Percentiles rank a stretch among this genome's conserved stretches.
Evolutionary conservation across 1,140 invertebrate species (phyloP).

Genomic region (Sitophilus oryzae): DNA sequence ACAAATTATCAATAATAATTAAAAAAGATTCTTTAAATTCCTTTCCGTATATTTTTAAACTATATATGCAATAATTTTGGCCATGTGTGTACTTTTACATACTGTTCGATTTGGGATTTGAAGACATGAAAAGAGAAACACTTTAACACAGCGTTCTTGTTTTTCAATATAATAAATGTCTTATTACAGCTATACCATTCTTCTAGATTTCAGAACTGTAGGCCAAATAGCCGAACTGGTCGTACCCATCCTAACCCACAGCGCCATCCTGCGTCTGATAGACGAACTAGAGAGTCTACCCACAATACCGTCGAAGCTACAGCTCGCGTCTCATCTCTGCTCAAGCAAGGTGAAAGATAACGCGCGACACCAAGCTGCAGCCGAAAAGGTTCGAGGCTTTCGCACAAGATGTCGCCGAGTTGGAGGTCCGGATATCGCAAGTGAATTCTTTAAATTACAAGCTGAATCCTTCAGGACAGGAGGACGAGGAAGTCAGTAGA

Average conservation of each 20-base stretch:
- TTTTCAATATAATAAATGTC: too few relatives aligned
- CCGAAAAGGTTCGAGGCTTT: conserved; percentile 42
- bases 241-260: conserved; percentile 63
- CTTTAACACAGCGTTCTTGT: not conserved
- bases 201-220: conserved; percentile 62
- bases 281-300: conserved; percentile 48
- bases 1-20: too few relatives aligned
- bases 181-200: too few relatives aligned
- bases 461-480: conserved; percentile 44
- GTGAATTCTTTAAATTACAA: conserved; percentile 61
- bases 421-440: conserved; percentile 59
- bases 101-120: too few relatives aligned
- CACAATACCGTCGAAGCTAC: conserved; percentile 40
- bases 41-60: too few relatives aligned
- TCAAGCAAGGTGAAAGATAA: conserved; percentile 35
- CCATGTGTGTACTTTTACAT: too few relatives aligned
- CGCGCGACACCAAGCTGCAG: conserved; percentile 34
- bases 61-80: too few relatives aligned
- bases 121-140: not conserved
- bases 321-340: conserved; percentile 34
- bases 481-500: conserved; percentile 37
- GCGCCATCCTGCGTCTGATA: conserved; percentile 51
- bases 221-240: conserved; percentile 68
- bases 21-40: too few relatives aligned
- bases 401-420: conserved; percentile 52